A percentile compares a stretch with the other conserved stretches of the same genome.
Conservation (phyloP, 2,113 vertebrate species). For the Bos indicus region DNA sequence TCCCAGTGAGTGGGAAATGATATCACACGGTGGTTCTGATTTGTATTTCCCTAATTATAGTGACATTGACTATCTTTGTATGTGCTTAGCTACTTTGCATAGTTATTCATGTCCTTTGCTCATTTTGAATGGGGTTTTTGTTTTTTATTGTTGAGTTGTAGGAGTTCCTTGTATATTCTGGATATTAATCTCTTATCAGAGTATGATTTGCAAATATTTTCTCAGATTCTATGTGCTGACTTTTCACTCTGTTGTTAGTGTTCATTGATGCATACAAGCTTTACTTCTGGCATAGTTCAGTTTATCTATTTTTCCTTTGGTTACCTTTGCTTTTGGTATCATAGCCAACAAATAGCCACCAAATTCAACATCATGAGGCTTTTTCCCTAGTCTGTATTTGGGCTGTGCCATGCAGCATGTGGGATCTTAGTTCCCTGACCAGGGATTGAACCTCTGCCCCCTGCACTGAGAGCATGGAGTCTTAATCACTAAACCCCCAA, state of each 20-base stretch:
- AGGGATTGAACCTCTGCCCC: not conserved
- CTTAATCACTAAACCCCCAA: not conserved
- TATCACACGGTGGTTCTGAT: not conserved
- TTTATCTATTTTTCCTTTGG: not conserved
- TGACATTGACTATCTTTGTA: not conserved
- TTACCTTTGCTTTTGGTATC: not conserved
- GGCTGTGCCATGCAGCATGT: not conserved
- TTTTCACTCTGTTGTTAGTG: not conserved
- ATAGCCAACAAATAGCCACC: not conserved
- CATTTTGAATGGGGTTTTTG: not conserved
- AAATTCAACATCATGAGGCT: not conserved
- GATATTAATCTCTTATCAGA: not conserved
- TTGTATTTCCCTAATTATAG: not conserved
- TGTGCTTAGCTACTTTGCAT: not conserved
- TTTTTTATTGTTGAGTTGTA: not conserved
- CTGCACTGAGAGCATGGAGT: not conserved
- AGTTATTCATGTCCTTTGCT: not conserved
- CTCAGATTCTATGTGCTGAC: not conserved
- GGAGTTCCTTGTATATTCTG: not conserved
- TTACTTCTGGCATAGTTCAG: not conserved
- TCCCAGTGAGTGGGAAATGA: not conserved
- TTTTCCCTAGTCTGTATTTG: not conserved
- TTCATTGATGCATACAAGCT: not conserved
- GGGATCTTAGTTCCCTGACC: not conserved
- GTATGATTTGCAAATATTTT: not conserved